These are phyloP conservation scores for Centroberyx gerrardi DNA, from an alignment of 2,797 vertebrate species.

Conservation along the genomic window DNA sequence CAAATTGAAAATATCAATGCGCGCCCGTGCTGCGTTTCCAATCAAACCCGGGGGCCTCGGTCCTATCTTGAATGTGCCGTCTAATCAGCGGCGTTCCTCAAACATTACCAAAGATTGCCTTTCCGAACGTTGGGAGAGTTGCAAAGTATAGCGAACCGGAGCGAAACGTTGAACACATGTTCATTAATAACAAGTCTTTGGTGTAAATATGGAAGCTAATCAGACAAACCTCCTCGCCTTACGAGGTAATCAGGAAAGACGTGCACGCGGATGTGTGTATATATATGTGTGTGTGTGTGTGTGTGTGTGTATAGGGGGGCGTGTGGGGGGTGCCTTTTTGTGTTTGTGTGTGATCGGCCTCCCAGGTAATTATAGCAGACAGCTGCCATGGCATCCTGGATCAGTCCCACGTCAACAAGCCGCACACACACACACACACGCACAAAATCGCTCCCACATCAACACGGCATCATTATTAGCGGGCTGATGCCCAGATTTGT, in stretches of 20 bases:
- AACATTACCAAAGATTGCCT: conserved; percentile 46
- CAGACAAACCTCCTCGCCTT: conserved; percentile 70
- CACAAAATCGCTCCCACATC: conserved; percentile 62
- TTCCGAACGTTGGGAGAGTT: conserved; percentile 54
- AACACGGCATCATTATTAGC: too few species aligned
- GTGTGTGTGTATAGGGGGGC: conserved; percentile 9
- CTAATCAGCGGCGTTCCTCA: conserved; percentile 56
- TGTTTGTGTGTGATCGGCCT: conserved; percentile 64
- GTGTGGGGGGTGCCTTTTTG: conserved; percentile 9
- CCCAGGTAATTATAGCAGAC: conserved; percentile 84
- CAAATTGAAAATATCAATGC: conserved; percentile 44
- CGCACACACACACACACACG: conserved; percentile 48
- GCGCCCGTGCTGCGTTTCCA: conserved; percentile 17
- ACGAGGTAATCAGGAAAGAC: conserved; percentile 74
- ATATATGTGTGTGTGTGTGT: conserved; percentile 4
- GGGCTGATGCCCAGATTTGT: conserved; percentile 78
- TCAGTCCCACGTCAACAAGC: conserved; percentile 81
- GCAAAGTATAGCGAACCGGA: conserved; percentile 52
- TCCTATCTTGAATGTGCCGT: conserved; percentile 10
- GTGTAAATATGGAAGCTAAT: conserved; percentile 78
- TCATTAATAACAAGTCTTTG: conserved; percentile 76
- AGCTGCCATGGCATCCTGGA: conserved; percentile 83
- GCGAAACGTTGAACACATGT: conserved; percentile 71
- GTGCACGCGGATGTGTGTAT: conserved; percentile 31
- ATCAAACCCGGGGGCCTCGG: conserved; percentile 39